These are phyloP conservation scores for Spodoptera litura DNA, from an alignment of 1,140 invertebrate species.

Conservation along the genomic window DNA sequence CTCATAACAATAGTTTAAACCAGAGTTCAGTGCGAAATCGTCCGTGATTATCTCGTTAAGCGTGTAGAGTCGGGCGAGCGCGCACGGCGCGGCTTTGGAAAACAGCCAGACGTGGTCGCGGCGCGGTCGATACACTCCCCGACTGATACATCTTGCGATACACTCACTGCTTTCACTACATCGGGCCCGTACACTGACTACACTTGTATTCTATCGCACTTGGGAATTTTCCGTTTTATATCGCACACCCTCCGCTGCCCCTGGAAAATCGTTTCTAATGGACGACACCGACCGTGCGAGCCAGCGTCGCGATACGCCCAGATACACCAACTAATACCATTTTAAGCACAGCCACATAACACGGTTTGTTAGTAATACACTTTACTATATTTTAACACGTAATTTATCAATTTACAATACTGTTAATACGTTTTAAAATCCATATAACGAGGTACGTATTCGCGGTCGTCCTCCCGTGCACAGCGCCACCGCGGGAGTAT, in stretches of 20 bases:
- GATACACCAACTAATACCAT: constrained; percentile 43
- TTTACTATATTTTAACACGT: constrained; percentile 62
- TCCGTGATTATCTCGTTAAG: constrained; percentile 45
- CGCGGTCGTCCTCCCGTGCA: constrained; percentile 67
- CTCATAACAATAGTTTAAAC: constrained; percentile 47
- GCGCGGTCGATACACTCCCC: constrained; percentile 62
- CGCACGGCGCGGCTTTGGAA: constrained; percentile 49
- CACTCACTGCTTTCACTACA: constrained; percentile 45
- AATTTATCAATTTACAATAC: constrained; percentile 77
- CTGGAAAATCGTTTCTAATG: constrained; percentile 49
- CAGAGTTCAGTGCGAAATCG: constrained; percentile 41
- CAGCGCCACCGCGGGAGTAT: constrained; percentile 78
- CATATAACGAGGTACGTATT: constrained; percentile 74
- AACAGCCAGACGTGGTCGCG: constrained; percentile 57
- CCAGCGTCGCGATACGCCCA: constrained; percentile 10
- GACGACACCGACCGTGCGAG: constrained; percentile 34
- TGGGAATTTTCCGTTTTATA: constrained; percentile 20
- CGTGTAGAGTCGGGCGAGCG: constrained; percentile 31
- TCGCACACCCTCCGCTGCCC: constrained; percentile 43
- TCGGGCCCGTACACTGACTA: not conserved
- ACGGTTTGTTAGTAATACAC: constrained; percentile 47
- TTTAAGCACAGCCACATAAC: constrained; percentile 25
- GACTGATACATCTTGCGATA: constrained; percentile 61
- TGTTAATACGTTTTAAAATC: constrained; percentile 81
- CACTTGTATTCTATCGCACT: constrained; percentile 2